Evolutionary conservation across 53 echinoderm and acorn worm genomes (phyloP).

Genomic region (Patiria pectinifera): DNA sequence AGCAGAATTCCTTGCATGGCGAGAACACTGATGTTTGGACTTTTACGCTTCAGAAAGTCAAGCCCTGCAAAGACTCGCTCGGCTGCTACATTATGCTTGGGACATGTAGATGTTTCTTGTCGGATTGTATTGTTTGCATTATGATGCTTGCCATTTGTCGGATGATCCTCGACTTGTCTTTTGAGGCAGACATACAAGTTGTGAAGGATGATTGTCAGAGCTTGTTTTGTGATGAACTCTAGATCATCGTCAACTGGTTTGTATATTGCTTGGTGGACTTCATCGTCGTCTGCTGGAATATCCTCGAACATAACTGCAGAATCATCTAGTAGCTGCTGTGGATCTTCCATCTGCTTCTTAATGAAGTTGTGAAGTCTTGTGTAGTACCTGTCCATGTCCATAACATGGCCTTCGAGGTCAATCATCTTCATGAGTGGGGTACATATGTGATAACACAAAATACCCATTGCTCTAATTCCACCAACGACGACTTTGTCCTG

Average conservation of each 20-base stretch:
- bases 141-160: slow-evolving; percentile 60
- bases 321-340: slow-evolving; percentile 39
- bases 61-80: slow-evolving; percentile 73
- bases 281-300: not conserved
- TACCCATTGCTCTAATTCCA: slow-evolving; percentile 74
- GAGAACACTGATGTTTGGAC: slow-evolving; percentile 59
- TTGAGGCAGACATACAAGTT: slow-evolving; percentile 61
- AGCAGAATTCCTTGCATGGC: slow-evolving; percentile 54
- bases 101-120: slow-evolving; percentile 50
- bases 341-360: slow-evolving; percentile 43
- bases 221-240: slow-evolving; percentile 49
- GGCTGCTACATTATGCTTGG: slow-evolving; percentile 64
- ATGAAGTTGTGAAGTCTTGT: slow-evolving; percentile 26
- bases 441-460: slow-evolving; percentile 52
- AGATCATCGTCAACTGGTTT: not conserved
- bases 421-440: slow-evolving; percentile 69
- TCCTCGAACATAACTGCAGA: slow-evolving; percentile 24
- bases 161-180: slow-evolving; percentile 68
- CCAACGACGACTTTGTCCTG: slow-evolving; percentile 61
- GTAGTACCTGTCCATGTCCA: slow-evolving; percentile 49
- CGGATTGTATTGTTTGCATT: not conserved
- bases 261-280: too few species aligned
- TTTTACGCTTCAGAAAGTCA: slow-evolving; percentile 49
- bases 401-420: slow-evolving; percentile 44
- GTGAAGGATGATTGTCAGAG: slow-evolving; percentile 62